phyloP scores from a whole-genome alignment of 2,797 vertebrate genomes.

The Danio tinwini region DNA sequence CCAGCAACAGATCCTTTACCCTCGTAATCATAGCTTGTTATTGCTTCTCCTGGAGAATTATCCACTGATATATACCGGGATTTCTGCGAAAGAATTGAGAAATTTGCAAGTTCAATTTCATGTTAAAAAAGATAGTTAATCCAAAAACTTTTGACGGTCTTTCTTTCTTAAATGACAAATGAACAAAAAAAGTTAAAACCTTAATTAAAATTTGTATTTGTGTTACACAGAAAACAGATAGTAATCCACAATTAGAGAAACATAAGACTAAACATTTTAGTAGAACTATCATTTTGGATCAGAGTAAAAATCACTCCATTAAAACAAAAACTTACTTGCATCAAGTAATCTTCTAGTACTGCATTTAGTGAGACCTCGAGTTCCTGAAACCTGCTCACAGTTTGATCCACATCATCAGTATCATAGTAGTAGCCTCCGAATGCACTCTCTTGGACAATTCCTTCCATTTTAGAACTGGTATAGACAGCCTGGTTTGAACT shows the following conservation, averaged over 20 bases:
- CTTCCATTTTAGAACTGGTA: background rate
- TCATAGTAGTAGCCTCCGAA: slow-evolving; percentile 11
- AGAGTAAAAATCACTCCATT: background rate
- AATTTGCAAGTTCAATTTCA: background rate
- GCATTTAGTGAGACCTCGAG: slow-evolving; percentile 30
- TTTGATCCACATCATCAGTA: background rate
- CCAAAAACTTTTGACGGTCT: background rate
- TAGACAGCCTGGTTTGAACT: background rate
- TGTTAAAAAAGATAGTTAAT: background rate
- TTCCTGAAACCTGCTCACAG: background rate
- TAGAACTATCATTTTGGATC: background rate
- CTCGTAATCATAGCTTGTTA: slow-evolving; percentile 81
- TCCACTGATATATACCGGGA: slow-evolving; percentile 67
- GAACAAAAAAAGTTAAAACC: no score
- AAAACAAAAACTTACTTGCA: slow-evolving; percentile 55
- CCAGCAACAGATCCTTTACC: slow-evolving; percentile 72
- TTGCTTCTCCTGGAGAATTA: slow-evolving; percentile 73
- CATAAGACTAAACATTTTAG: background rate
- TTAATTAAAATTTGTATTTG: no score
- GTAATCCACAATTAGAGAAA: no score
- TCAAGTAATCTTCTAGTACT: slow-evolving; percentile 56
- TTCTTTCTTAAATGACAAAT: no score
- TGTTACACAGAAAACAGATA: no score
- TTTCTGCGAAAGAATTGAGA: slow-evolving; percentile 73
- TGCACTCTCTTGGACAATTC: background rate